A percentile compares a stretch with the other conserved stretches of the same genome.
Evolutionary conservation across 1,140 invertebrate genomes (phyloP).

Genomic region (Drosophila mojavensis): DNA sequence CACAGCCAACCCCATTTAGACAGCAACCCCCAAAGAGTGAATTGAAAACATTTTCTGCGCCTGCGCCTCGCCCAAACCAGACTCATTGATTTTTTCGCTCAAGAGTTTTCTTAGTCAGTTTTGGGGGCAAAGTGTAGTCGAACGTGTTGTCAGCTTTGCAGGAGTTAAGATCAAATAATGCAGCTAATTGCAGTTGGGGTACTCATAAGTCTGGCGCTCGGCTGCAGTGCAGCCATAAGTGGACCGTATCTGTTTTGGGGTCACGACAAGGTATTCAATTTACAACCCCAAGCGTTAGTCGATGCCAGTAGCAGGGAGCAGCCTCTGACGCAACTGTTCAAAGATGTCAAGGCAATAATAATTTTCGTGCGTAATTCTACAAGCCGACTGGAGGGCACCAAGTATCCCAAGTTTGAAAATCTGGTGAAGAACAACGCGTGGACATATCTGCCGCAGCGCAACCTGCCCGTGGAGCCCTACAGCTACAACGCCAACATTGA

Average conservation of each 20-base stretch:
- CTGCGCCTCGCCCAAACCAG: slow-evolving; percentile 14
- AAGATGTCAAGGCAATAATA: slow-evolving; percentile 73
- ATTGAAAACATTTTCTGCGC: slow-evolving; percentile 12
- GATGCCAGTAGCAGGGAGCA: slow-evolving; percentile 83
- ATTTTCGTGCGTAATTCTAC: slow-evolving; percentile 78
- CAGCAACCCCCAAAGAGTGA: slow-evolving; percentile 19
- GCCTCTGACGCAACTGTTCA: slow-evolving; percentile 84
- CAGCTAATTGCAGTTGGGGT: slow-evolving; percentile 45
- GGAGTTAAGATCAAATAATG: slow-evolving; percentile 48
- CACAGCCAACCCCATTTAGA: background rate
- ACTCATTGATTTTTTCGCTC: slow-evolving; percentile 38
- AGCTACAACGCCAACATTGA: slow-evolving; percentile 84
- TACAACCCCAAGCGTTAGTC: slow-evolving; percentile 85
- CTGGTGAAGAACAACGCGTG: slow-evolving; percentile 83
- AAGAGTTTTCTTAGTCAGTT: slow-evolving; percentile 29
- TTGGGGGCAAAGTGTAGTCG: slow-evolving; percentile 2
- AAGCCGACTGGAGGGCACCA: slow-evolving; percentile 64
- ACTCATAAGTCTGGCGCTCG: slow-evolving; percentile 49
- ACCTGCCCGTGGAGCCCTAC: slow-evolving; percentile 85
- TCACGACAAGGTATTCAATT: slow-evolving; percentile 84
- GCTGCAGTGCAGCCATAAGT: slow-evolving; percentile 64
- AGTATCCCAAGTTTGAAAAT: slow-evolving; percentile 75
- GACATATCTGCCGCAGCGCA: slow-evolving; percentile 85
- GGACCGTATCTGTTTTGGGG: slow-evolving; percentile 87
- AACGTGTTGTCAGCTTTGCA: slow-evolving; percentile 11